Base-by-base conservation (phyloP, 2,113 vertebrate species). In the Chionodraco myersi region DNA sequence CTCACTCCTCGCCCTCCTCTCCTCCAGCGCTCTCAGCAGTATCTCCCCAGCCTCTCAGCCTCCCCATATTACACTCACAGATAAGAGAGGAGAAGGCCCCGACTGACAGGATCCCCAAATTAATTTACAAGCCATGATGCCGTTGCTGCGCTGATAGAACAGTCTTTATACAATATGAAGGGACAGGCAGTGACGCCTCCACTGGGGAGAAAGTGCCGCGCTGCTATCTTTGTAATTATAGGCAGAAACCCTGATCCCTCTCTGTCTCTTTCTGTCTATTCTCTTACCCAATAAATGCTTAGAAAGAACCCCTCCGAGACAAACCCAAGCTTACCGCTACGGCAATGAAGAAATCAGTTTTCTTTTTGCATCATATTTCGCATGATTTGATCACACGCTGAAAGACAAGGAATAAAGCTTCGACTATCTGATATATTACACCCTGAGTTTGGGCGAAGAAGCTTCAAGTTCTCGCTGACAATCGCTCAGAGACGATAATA, bases 51-150 rank as follows among this genome's bases (percentile, higher is more conserved):
- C 90, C 92, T 91, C 90, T 90, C 86, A 86, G 86, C 88, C 5
- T 86, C 80, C 84, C 85, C 86, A 86, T 88, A 92, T 93, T 92
- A 92, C 88, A 83, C 84, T 36, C 70, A 67, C 80, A 87, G 92
- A 93, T 93, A 93, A 93, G 89, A 86, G 86, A 74, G 79, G 75
- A 86, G 82, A 89, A 82, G 80, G 84, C 78, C 86, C 88, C 85
- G 86, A 81, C 88, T 92, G 92, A 92, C 91, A 91, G 88, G 88
- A 82, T 89, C 77, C 90, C 90, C 89, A 93, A 94, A 94, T 94
- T 94, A 94, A 94, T 94, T 93, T 94, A 94, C 92, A 92, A 94
- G 92, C 90, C 88, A 84, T 76, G 88, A 83, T 86, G 89, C 89
- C 85, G 77, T 87, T 91, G 74, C 71, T 18, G 80, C 51, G 82